Base-by-base conservation (phyloP, 1,140 invertebrate genomes). In the Cyrtorhinus lividipennis region DNA sequence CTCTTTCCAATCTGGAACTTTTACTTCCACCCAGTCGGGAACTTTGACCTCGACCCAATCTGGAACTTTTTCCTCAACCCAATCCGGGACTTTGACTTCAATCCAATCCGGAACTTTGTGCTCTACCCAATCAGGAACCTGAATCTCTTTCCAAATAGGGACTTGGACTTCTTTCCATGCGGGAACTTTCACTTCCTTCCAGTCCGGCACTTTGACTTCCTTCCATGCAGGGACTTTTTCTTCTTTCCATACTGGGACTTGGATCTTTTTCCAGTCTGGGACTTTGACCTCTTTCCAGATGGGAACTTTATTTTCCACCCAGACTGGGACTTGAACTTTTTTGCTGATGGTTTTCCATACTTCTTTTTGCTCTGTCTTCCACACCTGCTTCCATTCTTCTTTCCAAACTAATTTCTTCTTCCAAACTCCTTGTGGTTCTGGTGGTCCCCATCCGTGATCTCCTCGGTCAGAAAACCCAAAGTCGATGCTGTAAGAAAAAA, bases 101-200 rank as follows among this genome's bases (percentile, higher is more conserved):
- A 56, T 75, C 74, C 72, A 73, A 69, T 0, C 69, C 71, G 83
- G 82, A 15, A 85, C 81, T 73, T 86, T 80, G 24, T 83, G 45
- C 82, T 77, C 79, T 65, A 81, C 82, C 79, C 80, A 82, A n/a
- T 81, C 77, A 1, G 81, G 81, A 5, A 80, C 77, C 71, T 82
- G 75, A 18, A 78, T 67, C 64, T 73, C 67, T 61, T 73, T 73
- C 80, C 80, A 82, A 66, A 76, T 75, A 10, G 78, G 75, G 1
- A 82, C 79, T 70, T 81, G 76, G 38, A 80, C 72, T 57, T 79
- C 76, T 73, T 81, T 81, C 68, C 68, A 70, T 0, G 61, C 73
- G 0, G 77, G 75, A 0, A 77, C 74, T 61, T 78, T 71, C 23
- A 80, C 72, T 74, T 85, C 76, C 72, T 78, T 83, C 82, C 80